Evolutionary conservation across 2,113 vertebrate species (phyloP).

Genomic region (Protomyctophum bolini): DNA sequence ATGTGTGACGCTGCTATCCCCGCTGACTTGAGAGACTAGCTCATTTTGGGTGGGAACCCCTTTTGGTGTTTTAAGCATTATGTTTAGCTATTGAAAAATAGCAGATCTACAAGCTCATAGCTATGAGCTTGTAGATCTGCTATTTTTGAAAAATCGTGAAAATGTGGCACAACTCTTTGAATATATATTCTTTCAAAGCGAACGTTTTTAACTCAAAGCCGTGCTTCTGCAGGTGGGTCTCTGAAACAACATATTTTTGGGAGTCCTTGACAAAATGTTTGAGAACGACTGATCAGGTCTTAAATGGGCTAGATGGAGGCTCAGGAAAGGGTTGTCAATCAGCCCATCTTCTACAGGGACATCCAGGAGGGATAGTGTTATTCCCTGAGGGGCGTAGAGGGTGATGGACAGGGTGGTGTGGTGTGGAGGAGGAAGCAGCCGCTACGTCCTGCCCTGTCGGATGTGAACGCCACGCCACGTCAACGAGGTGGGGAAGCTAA

Average conservation of each 20-base stretch:
- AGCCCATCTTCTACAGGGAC: not conserved
- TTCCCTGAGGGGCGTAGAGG: constrained; percentile 25
- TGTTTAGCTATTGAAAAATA: no score
- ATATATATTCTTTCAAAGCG: no score
- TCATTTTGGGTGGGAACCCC: no score
- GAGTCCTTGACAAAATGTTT: no score
- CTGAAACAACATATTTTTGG: no score
- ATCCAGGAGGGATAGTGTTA: not conserved
- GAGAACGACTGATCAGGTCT: not conserved
- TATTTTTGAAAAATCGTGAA: no score
- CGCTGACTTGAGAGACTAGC: constrained; percentile 24
- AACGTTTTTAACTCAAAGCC: no score
- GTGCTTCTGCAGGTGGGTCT: no score
- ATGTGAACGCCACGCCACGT: constrained; percentile 25
- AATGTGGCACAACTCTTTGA: no score
- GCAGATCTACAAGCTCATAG: no score
- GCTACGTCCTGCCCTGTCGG: constrained; percentile 41
- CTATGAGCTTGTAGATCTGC: no score
- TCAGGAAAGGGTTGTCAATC: constrained; percentile 24
- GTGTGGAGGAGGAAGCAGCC: constrained; percentile 8
- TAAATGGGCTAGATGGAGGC: constrained; percentile 2
- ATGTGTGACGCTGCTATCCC: constrained; percentile 1
- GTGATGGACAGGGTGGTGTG: constrained; percentile 30
- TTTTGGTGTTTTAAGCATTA: no score
- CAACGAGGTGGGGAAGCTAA: constrained; percentile 48